These are phyloP conservation scores for Daubentonia madagascariensis DNA, from an alignment of 2,113 vertebrate species.

Conservation along the genomic window DNA sequence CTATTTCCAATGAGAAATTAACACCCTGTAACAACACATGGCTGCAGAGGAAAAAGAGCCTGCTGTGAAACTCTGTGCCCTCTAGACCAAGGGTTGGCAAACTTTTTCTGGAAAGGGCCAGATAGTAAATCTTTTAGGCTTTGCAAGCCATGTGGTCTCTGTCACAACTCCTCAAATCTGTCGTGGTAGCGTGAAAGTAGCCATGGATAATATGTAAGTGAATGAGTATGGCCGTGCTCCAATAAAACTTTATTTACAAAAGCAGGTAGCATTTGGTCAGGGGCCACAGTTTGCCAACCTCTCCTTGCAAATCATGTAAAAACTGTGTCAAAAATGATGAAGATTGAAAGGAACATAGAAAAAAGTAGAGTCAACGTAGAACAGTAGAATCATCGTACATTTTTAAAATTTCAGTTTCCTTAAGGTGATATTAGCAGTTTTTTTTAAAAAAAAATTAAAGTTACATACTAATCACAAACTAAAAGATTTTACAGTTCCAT, in stretches of 20 bases:
- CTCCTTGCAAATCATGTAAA: background rate
- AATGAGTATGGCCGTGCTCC: rapidly evolving
- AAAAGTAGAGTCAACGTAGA: background rate
- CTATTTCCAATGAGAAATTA: background rate
- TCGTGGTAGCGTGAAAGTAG: rapidly evolving
- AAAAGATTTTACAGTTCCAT: background rate
- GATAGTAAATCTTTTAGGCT: background rate
- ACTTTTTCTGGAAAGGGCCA: background rate
- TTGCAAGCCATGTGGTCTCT: background rate
- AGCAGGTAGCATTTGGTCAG: background rate
- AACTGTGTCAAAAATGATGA: background rate
- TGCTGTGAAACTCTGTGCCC: rapidly evolving
- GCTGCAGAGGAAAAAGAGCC: too few species aligned
- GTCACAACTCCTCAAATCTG: background rate
- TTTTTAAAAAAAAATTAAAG: background rate
- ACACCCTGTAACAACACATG: rapidly evolving
- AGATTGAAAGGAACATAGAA: rapidly evolving
- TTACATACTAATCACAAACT: background rate
- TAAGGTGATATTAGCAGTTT: background rate
- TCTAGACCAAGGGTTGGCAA: rapidly evolving
- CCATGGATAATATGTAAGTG: rapidly evolving
- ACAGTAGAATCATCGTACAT: background rate
- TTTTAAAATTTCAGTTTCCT: background rate
- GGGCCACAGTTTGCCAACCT: background rate
- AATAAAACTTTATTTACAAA: background rate